Conservation (phyloP, 2,113 vertebrate species). For the Mustela lutreola region DNA sequence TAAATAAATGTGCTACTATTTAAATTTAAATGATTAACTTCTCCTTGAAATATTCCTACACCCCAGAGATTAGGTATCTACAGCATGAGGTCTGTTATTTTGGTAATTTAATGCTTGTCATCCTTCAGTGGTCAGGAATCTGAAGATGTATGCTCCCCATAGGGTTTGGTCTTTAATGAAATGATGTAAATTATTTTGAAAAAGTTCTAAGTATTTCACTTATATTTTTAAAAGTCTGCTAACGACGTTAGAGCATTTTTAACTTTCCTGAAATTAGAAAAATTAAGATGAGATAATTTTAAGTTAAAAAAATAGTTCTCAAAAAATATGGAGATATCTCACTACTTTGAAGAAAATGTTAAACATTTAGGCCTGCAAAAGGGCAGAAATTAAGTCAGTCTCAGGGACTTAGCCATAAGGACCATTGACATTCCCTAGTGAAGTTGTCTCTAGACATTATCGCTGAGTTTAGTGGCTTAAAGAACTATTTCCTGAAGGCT, state of each 20-base stretch:
- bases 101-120: not conserved
- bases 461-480: not conserved
- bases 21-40: slow-evolving; percentile 1
- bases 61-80: not conserved
- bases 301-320: not conserved
- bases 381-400: not conserved
- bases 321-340: not conserved
- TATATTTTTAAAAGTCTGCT: not conserved
- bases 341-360: not conserved
- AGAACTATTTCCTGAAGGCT: not conserved
- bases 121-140: not conserved
- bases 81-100: not conserved
- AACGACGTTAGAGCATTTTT: not conserved
- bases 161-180: not conserved
- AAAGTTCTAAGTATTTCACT: not conserved
- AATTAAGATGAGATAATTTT: not conserved
- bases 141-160: not conserved
- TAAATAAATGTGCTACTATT: not conserved
- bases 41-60: not conserved
- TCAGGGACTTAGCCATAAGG: not conserved
- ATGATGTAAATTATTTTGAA: not conserved
- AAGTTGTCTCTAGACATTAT: not conserved
- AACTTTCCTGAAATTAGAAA: slow-evolving; percentile 18
- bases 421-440: not conserved
- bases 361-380: not conserved